Evolutionary conservation across 2,797 vertebrate genomes (phyloP).

Genomic region (Darevskia mixta): DNA sequence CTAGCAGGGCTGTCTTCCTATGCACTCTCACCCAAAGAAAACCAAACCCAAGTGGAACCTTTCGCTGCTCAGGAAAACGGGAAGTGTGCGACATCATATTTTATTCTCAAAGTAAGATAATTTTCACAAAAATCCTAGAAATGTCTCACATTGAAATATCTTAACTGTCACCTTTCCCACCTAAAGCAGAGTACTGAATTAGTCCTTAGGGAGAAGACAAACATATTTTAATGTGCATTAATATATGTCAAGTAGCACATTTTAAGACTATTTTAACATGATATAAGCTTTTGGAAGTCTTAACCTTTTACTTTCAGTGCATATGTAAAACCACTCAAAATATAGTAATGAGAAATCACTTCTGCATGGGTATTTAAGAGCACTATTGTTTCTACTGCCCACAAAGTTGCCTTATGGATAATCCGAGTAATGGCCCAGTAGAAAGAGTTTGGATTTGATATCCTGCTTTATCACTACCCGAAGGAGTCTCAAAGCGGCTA

Average conservation of each 20-base stretch:
- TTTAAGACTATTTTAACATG: neutral
- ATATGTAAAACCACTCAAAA: neutral
- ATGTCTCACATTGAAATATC: neutral
- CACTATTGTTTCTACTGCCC: too few species aligned
- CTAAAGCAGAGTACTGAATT: neutral
- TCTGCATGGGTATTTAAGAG: neutral
- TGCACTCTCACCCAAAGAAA: neutral
- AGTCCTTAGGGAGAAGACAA: neutral
- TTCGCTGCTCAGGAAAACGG: neutral
- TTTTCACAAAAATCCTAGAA: neutral
- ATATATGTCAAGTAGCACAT: neutral
- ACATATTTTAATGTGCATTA: neutral
- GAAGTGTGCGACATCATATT: neutral
- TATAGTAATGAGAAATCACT: neutral
- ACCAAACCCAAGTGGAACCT: neutral
- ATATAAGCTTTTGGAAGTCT: neutral
- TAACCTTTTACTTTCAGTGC: neutral
- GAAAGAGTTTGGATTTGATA: too few species aligned
- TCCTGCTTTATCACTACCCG: too few species aligned
- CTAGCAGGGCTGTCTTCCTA: neutral
- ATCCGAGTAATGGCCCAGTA: too few species aligned
- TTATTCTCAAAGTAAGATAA: neutral
- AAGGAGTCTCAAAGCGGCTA: too few species aligned
- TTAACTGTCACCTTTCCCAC: neutral
- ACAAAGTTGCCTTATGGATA: too few species aligned